Base-by-base conservation (phyloP, 1,140 invertebrate genomes). In the Ips nitidus region DNA sequence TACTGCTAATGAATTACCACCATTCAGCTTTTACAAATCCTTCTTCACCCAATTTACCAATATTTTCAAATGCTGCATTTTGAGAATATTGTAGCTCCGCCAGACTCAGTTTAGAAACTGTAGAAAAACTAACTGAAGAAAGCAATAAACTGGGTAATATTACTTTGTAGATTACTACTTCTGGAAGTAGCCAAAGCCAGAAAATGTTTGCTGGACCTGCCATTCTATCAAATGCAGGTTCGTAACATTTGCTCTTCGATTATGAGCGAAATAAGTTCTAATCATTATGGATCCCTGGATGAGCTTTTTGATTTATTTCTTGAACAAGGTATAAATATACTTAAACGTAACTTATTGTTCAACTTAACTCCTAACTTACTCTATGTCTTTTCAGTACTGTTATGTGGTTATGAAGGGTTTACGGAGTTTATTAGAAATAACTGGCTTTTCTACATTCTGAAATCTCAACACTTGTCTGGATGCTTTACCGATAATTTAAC, bases 381-480 rank as follows among this genome's bases (percentile, higher is more conserved):
- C 22, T 22, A 22, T 22, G 0, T 22, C 22, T 22, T 75, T 76
- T 69, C 52, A 77, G 75, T 72, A 38, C 50, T 75, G 1, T 59
- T 78, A 2, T 78, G 77, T 61, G 77, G 75, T 4, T 74, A 74
- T 39, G 77, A 77, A 55, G 77, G 77, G 3, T 78, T 59, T 42
- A 45, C 37, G 7, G 77, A 78, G 38, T 74, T 77, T 56, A 62
- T 78, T 8, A 63, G 61, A 37, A 50, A 43, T 4, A 52, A 73
- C 22, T 78, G 75, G 75, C 53, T 73, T 7, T 62, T 63, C 8
- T 60, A 62, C 38, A 73, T 77, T 45, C 22, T 76, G 5, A 68
- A 74, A 56, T 71, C 70, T n/a, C 75, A 78, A 67, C 72, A 68
- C 37, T 2, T 22, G 3, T 43, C 69, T 36, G 77, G 77, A 6